These are phyloP conservation scores for Pelochelys cantorii DNA, from an alignment of 2,797 vertebrate species.

Conservation along the genomic window DNA sequence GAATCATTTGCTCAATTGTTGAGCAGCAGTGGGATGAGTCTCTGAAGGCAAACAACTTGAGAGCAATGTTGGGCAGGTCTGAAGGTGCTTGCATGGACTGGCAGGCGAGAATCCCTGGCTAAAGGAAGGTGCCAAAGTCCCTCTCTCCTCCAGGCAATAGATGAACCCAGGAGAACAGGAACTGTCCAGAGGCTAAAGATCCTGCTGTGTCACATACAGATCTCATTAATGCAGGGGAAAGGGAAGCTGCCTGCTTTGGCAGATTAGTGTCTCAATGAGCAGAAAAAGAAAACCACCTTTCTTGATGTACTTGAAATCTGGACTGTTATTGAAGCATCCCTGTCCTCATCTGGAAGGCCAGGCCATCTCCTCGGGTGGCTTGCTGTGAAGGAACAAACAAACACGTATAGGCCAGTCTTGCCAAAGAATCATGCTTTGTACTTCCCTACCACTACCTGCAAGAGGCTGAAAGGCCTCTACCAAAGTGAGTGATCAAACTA, in stretches of 20 bases:
- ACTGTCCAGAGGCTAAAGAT: neutral
- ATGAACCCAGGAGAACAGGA: slow-evolving; percentile 45
- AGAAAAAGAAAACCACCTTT: neutral
- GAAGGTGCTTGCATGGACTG: neutral
- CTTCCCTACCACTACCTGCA: neutral
- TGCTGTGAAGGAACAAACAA: slow-evolving; percentile 79
- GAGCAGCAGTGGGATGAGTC: neutral
- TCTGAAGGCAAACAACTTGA: neutral
- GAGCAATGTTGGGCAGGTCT: neutral
- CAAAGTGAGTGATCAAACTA: neutral
- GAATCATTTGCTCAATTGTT: neutral
- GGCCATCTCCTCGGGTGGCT: slow-evolving; percentile 90
- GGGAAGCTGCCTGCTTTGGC: neutral
- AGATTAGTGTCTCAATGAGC: accelerated
- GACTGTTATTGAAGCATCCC: slow-evolving; percentile 79
- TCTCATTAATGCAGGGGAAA: neutral
- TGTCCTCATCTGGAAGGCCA: slow-evolving; percentile 89
- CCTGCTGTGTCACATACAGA: accelerated
- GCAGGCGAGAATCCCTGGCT: neutral
- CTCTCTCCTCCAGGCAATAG: slow-evolving; percentile 37
- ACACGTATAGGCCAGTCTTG: neutral
- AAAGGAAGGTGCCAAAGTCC: neutral
- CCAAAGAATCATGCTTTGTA: neutral
- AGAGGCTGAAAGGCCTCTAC: neutral
- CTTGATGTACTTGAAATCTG: accelerated